Percentiles rank a stretch among this genome's conserved stretches.
phyloP scores from a whole-genome alignment of 2,113 vertebrate genomes.

The Elephantulus edwardii region DNA sequence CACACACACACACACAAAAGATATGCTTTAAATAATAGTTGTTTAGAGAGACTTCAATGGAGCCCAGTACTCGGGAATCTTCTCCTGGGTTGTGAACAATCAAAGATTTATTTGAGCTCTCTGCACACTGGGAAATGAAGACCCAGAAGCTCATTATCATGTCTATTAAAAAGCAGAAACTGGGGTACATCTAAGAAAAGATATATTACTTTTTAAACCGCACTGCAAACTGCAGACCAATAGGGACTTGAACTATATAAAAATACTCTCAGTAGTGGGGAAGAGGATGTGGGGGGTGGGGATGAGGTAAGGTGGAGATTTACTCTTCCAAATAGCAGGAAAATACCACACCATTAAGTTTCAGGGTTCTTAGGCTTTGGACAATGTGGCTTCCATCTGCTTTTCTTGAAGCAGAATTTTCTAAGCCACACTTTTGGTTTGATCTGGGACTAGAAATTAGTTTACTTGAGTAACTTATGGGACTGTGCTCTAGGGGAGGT shows the following conservation, averaged over 20 bases:
- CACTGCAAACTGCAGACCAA: constrained; percentile 86
- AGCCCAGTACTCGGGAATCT: constrained; percentile 81
- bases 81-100: constrained; percentile 88
- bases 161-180: constrained; percentile 91
- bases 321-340: constrained; percentile 77
- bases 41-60: constrained; percentile 83
- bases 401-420: constrained; percentile 68
- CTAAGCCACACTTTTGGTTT: constrained; percentile 66
- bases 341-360: constrained; percentile 74
- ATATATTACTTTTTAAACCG: constrained; percentile 88
- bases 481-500: constrained; percentile 52
- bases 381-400: constrained; percentile 66
- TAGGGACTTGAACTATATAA: constrained; percentile 89
- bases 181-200: constrained; percentile 90
- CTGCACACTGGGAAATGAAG: constrained; percentile 88
- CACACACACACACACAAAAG: too few relatives aligned
- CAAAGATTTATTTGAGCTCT: constrained; percentile 88
- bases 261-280: constrained; percentile 83
- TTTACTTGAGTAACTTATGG: constrained; percentile 66
- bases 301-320: constrained; percentile 69
- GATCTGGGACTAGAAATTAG: constrained; percentile 66
- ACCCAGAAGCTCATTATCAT: constrained; percentile 89
- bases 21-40: constrained; percentile 84
- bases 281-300: constrained; percentile 47
- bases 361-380: constrained; percentile 72